Conservation (phyloP, 2,888 invertebrate genomes). For the Parnassius orleans region DNA sequence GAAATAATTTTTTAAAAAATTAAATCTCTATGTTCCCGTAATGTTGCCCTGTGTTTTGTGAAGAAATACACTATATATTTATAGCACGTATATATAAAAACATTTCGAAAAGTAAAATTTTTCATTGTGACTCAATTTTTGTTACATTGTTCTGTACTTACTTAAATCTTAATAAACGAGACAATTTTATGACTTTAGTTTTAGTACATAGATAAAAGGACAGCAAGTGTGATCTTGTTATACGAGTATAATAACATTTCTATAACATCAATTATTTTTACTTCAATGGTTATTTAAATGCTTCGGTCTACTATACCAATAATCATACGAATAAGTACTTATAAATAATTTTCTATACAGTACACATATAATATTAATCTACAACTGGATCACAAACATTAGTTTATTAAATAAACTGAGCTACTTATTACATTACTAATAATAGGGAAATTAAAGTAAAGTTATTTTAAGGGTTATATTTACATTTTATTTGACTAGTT, state of each 20-base stretch:
- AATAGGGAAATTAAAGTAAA: not conserved
- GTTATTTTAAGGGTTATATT: not conserved
- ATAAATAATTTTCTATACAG: conserved; percentile 20
- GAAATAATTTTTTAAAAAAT: too few relatives aligned
- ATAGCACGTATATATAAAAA: not conserved
- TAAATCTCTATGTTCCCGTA: too few relatives aligned
- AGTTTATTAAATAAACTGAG: not conserved
- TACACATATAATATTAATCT: not conserved
- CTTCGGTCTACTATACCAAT: conserved; percentile 8
- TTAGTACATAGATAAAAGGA: conserved; percentile 20
- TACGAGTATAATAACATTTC: conserved; percentile 11
- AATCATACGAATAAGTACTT: conserved; percentile 11
- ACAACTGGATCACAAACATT: not conserved
- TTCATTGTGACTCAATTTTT: not conserved
- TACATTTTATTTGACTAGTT: not conserved
- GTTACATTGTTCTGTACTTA: not conserved
- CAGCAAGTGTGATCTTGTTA: conserved; percentile 21
- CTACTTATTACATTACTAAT: not conserved
- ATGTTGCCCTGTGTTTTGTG: too few relatives aligned
- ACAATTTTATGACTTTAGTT: conserved; percentile 13
- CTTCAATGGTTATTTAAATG: conserved; percentile 2
- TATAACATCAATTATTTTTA: conserved; percentile 21
- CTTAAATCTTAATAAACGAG: conserved; percentile 5
- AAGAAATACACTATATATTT: too few relatives aligned
- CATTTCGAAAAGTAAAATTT: not conserved